Evolutionary conservation across 2,113 vertebrate genomes (phyloP).

Genomic region (Sardina pilchardus): DNA sequence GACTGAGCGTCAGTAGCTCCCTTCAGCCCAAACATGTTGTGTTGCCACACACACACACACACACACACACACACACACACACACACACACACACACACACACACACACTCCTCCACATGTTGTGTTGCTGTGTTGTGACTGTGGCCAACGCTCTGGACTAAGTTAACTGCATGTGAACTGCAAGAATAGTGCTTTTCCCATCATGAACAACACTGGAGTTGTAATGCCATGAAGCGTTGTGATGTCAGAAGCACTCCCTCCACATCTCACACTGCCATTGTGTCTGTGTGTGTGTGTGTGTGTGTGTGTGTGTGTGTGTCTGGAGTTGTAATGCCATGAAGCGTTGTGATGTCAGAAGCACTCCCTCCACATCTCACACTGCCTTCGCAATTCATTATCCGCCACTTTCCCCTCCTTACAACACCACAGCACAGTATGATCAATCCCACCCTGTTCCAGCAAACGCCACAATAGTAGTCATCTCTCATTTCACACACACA

Average conservation of each 20-base stretch:
- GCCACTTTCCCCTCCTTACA: neutral
- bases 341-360: neutral
- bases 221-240: neutral
- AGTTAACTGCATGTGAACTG: too few species aligned
- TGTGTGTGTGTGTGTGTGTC: too few species aligned
- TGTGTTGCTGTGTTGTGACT: neutral
- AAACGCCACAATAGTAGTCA: constrained; percentile 29
- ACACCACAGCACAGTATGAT: constrained; percentile 37
- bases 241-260: neutral
- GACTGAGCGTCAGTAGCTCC: neutral
- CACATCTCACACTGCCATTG: neutral
- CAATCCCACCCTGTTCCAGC: constrained; percentile 27
- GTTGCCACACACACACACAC: too few species aligned
- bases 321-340: neutral
- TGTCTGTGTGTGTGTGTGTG: too few species aligned
- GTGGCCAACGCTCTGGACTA: neutral
- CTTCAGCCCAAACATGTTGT: neutral
- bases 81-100: too few species aligned
- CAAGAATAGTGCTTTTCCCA: neutral
- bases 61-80: too few species aligned
- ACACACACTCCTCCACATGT: too few species aligned
- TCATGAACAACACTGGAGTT: neutral
- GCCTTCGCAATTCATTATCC: neutral
- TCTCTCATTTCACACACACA: constrained; percentile 31
- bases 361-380: neutral